Evolutionary conservation across 2,888 invertebrate species (phyloP), one percentile per base, ranked within the genome.

Genomic region (Latrodectus elegans): DNA sequence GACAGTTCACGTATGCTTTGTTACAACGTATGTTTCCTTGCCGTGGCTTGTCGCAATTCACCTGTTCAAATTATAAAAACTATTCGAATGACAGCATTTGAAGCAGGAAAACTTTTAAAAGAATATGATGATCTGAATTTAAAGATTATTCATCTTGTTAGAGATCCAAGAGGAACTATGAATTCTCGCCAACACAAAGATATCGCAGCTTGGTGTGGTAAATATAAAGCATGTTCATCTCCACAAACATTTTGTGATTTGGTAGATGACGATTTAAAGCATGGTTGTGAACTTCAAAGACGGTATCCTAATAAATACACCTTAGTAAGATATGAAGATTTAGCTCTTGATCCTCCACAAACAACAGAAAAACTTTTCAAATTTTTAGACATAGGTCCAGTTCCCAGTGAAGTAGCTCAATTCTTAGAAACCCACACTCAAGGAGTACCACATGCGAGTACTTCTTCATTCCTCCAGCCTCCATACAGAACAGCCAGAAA

Each of bases 161-260:
- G 91, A 26, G 91, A 91, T 80, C 91, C 91, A 2, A 83, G 91
- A n/a, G 91, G 90, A n/a, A 91, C 90, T 15, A 90, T 91, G 89
- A 90, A 89, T 78, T 91, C 91, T 15, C 89, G 91, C 10, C 78
- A 81, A 17, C 89, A 75, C 11, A 90, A 90, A 73, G 90, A 90
- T 15, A 89, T 88, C 52, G 88, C 88, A n/a, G 77, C 89, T 52
- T 91, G 91, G 91, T 91, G 91, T 74, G 80, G 84, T 38, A 83
- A 89, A 49, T 89, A 90, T n/a, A 88, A 86, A 15, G 89, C 90
- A 38, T 91, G 91, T 72, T 89, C 87, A 67, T 90, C 91, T 26
- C 89, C 91, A 17, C 78, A 84, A 14, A 84, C 84, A 53, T 89
- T 90, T 26, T 91, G 91, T 80, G 82, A 85, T 15, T 89, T 90